Evolutionary conservation across 2,113 vertebrate genomes (phyloP).

Genomic region (Misgurnus anguillicaudatus): DNA sequence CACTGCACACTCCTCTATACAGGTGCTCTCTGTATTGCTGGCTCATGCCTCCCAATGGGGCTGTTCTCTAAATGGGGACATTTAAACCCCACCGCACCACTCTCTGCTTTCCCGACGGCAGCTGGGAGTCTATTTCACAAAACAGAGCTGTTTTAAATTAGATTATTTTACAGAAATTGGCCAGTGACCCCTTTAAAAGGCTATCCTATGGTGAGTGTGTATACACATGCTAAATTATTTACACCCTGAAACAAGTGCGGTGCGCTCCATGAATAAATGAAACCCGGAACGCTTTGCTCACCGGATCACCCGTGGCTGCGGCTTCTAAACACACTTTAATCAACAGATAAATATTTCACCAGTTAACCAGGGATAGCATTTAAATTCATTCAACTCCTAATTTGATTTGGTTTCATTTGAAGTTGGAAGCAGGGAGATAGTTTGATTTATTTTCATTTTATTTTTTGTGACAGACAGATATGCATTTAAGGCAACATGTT

Average conservation of each 20-base stretch:
- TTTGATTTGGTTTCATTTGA: conserved; percentile 53
- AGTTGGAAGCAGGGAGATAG: conserved; percentile 30
- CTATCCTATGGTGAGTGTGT: conserved; percentile 60
- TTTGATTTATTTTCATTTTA: conserved; percentile 25
- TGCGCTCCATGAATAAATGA: conserved; percentile 69
- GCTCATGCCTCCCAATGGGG: conserved; percentile 58
- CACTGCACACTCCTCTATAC: conserved; percentile 18
- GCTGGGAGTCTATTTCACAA: conserved; percentile 33
- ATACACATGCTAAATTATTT: conserved; percentile 66
- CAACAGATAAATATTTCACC: conserved; percentile 66
- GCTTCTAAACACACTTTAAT: conserved; percentile 64
- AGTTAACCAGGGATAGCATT: conserved; percentile 60
- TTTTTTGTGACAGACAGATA: conserved; percentile 10
- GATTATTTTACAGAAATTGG: conserved; percentile 46
- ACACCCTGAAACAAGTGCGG: conserved; percentile 60
- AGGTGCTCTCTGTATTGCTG: conserved; percentile 3
- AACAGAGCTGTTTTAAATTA: conserved; percentile 48
- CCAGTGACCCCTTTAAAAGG: conserved; percentile 50
- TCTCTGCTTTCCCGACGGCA: conserved; percentile 24
- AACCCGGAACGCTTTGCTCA: conserved; percentile 52
- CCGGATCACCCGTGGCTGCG: conserved; percentile 31
- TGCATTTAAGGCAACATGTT: not conserved
- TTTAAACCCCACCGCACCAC: conserved; percentile 31
- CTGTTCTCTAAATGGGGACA: conserved; percentile 61
- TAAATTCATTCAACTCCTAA: conserved; percentile 62